Percentiles rank a stretch among this genome's conserved stretches.
Conservation (phyloP, 2,113 vertebrate species). For the Xyliphius kryptos region DNA sequence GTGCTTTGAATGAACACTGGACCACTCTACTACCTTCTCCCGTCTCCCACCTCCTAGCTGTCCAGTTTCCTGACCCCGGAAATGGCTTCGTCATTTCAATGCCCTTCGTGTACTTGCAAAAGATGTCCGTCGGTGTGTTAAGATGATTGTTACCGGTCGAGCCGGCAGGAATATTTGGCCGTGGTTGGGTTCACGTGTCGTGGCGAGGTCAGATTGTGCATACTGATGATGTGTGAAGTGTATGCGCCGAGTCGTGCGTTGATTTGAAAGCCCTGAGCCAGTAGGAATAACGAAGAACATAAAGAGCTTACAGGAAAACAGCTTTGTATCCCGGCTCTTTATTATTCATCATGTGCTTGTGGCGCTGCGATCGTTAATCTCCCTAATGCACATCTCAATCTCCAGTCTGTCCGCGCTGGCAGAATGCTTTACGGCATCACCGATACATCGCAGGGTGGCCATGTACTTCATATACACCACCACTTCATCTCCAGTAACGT, state of each 20-base stretch:
- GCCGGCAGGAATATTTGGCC: background rate
- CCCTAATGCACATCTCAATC: conserved; percentile 28
- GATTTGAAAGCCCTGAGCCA: conserved; percentile 4
- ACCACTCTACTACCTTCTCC: conserved; percentile 1
- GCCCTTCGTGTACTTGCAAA: background rate
- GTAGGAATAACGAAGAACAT: conserved; percentile 6
- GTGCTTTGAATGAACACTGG: conserved; percentile 33
- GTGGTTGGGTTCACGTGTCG: background rate
- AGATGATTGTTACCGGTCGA: conserved; percentile 15
- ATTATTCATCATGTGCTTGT: conserved; percentile 18
- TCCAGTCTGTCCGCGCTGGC: background rate
- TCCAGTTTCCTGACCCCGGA: no score
- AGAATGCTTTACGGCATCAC: no score
- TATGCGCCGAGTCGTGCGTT: background rate
- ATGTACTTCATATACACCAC: no score
- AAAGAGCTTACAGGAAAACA: conserved; percentile 17
- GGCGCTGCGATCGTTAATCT: conserved; percentile 18
- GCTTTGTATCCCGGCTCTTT: conserved; percentile 9
- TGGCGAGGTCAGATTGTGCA: conserved; percentile 6
- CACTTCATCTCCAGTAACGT: no score
- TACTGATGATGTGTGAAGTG: conserved; percentile 5
- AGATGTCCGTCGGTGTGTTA: conserved; percentile 1
- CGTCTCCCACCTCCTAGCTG: no score
- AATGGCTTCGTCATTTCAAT: no score
- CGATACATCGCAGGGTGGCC: no score